Base-by-base conservation (phyloP, 2,113 vertebrate genomes). In the Carassius gibelio region DNA sequence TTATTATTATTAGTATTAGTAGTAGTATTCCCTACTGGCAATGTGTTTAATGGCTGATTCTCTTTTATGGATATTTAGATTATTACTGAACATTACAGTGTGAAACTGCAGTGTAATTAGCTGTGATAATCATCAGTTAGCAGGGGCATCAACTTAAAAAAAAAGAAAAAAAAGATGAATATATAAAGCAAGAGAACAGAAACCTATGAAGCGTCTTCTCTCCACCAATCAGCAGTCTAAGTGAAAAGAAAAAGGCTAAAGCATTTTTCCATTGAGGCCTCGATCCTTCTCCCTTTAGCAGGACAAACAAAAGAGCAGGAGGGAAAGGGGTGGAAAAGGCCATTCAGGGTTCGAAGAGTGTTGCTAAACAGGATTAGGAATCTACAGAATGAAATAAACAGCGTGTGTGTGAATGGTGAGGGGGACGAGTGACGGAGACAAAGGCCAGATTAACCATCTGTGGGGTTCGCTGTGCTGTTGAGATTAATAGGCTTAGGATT, bases 371-470 rank as follows among this genome's bases (percentile, higher is more conserved):
- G 92, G 93, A 95, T 95, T 95, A 94, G 90, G 88, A 90, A 89
- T 89, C 84, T 91, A 79, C 77, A 83, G 91, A 92, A 93, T 91
- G 89, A 90, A 91, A 94, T 93, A 92, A 95, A 94, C 91, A 93
- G 90, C 88, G 89, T 89, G 90, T 87, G 17, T 89, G 87, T 92
- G 90, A 91, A 93, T 92, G 91, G 90, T 88, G 30, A 75, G 75
- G 79, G 83, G 83, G 64, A 55, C 48, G 85, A 91, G 89, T 62
- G n/a, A 57, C 76, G 83, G 92, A 94, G 91, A 94, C 93, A 95
- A 95, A 93, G 87, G 91, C 85, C 94, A 95, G 94, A 95, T 95
- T 94, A 95, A 93, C 93, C 92, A 94, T 94, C 94, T 95, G 93
- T 92, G 92, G 89, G 89, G 89, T 92, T 93, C 91, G 91, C 91